Conservation (phyloP, 2,888 invertebrate genomes). For the Gibbula magus region DNA sequence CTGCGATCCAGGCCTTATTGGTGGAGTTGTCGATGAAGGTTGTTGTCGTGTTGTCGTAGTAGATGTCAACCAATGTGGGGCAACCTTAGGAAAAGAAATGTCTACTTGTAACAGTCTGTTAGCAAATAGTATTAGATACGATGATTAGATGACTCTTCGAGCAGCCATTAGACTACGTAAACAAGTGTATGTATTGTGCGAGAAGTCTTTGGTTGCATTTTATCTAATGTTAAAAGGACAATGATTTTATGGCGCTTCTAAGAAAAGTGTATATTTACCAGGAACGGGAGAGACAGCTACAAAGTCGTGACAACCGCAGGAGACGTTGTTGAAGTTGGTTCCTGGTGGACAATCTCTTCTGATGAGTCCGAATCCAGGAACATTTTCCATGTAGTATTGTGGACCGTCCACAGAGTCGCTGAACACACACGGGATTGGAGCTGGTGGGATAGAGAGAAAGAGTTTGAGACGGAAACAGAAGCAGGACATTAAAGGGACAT, state of each 20-base stretch:
- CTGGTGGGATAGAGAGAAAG: background rate
- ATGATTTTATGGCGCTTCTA: too few species aligned
- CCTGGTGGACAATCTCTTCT: background rate
- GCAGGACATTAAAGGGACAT: too few species aligned
- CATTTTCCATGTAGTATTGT: background rate
- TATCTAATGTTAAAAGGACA: too few species aligned
- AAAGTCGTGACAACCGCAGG: background rate
- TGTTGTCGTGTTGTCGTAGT: background rate
- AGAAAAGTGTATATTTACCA: background rate
- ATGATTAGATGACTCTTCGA: too few species aligned
- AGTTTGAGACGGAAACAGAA: background rate
- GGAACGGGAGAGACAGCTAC: background rate
- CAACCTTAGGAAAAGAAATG: background rate
- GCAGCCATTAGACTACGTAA: too few species aligned
- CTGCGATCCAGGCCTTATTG: background rate
- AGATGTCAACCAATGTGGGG: background rate
- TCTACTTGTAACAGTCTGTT: too few species aligned
- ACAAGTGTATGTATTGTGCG: too few species aligned
- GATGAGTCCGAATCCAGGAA: background rate
- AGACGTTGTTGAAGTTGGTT: conserved; percentile 7
- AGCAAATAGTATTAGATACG: too few species aligned
- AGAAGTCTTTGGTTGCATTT: too few species aligned
- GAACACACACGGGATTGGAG: background rate
- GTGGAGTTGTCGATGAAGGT: background rate
- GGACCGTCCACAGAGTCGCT: background rate